phyloP scores from a whole-genome alignment of 2,888 invertebrate species.

The Epicampocera succincta region DNA sequence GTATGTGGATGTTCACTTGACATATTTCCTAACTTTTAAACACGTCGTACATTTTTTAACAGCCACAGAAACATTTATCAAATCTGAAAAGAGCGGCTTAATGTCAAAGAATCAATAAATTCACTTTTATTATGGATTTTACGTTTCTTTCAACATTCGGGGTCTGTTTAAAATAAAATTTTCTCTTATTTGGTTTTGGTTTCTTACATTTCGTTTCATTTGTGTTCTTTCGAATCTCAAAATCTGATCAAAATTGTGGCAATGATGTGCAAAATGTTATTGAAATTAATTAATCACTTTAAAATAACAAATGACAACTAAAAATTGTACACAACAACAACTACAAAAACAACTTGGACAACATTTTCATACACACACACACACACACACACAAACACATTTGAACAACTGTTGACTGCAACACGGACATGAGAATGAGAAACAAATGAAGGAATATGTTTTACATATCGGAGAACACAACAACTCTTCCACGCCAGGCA shows the following conservation, averaged over 20 bases:
- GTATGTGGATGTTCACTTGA: neutral
- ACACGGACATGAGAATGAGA: conserved; percentile 38
- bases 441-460: conserved; percentile 69
- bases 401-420: conserved; percentile 4
- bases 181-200: neutral
- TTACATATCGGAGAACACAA: conserved; percentile 66
- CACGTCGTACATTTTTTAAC: neutral
- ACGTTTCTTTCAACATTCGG: conserved; percentile 14
- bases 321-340: conserved; percentile 50
- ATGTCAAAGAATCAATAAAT: conserved; percentile 66
- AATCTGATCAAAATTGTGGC: conserved; percentile 69
- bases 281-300: conserved; percentile 70
- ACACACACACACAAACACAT: neutral
- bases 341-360: conserved; percentile 42
- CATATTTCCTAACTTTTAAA: neutral
- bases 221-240: conserved; percentile 58
- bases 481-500: conserved; percentile 50
- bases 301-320: conserved; percentile 69
- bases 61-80: conserved; percentile 52
- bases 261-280: conserved; percentile 69
- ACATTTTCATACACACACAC: conserved; percentile 26
- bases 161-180: neutral
- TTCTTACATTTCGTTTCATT: conserved; percentile 14
- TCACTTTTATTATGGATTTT: conserved; percentile 51
- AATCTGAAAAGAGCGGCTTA: conserved; percentile 53